These are phyloP conservation scores for Paramisgurnus dabryanus DNA, from an alignment of 2,113 vertebrate species.

Conservation along the genomic window DNA sequence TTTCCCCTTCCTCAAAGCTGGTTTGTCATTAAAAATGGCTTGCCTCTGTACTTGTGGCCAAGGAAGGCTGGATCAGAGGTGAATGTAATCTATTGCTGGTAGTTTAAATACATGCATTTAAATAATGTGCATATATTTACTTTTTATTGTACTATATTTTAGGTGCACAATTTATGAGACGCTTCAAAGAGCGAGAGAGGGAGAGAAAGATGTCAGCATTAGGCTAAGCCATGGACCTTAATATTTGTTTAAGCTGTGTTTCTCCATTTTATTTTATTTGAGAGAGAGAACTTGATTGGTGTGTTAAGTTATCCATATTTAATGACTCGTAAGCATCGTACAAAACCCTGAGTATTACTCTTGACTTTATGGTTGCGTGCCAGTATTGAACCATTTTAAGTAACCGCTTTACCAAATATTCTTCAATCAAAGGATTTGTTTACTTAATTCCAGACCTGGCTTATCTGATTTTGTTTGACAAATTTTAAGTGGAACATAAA, in stretches of 20 bases:
- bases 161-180: conserved; percentile 48
- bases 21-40: conserved; percentile 54
- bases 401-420: conserved; percentile 78
- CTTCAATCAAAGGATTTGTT: conserved; percentile 72
- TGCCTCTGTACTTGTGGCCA: conserved; percentile 51
- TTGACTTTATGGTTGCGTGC: conserved; percentile 70
- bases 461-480: conserved; percentile 64
- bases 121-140: conserved; percentile 63
- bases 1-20: conserved; percentile 39
- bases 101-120: conserved; percentile 56
- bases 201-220: conserved; percentile 71
- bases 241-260: conserved; percentile 58
- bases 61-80: conserved; percentile 56
- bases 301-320: conserved; percentile 67
- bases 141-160: conserved; percentile 40
- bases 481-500: conserved; percentile 67
- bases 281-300: conserved; percentile 59
- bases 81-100: conserved; percentile 73
- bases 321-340: conserved; percentile 62
- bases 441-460: conserved; percentile 74
- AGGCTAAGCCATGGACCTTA: conserved; percentile 80
- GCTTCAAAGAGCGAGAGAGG: conserved; percentile 38
- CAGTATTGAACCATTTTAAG: conserved; percentile 75
- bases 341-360: conserved; percentile 76
- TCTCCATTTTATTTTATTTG: conserved; percentile 56